Evolutionary conservation across 2,113 vertebrate species (phyloP), one percentile per base, ranked within the genome.

Genomic region (Rhynchopsitta pachyrhyncha): DNA sequence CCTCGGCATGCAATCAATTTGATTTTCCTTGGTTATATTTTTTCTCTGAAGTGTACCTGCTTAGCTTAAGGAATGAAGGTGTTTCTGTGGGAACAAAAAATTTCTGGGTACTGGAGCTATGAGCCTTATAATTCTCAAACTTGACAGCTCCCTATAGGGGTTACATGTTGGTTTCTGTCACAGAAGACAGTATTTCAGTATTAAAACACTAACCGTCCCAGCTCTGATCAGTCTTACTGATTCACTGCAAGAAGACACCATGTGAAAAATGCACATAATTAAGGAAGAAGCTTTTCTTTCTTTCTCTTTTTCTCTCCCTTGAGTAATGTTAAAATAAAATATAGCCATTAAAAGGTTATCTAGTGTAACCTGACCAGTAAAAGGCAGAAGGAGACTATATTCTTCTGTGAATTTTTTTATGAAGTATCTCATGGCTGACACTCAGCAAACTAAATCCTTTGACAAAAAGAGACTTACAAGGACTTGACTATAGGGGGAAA

Each of bases 381-480:
- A 97, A 92, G 90, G 82, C 95, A 94, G 88, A 95, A 92, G 94
- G 89, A 97, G 92, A 96, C 71, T 97, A 25, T 86, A 83, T 94
- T 97, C 95, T 95, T 96, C 75, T 97, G 94, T 95, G 94, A 93
- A 83, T 93, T 98, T 87, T 97, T 98, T 98, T 96, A 97, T 97
- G 96, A 98, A 98, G 91, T 96, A 96, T 93, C 96, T 98, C 84
- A 81, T 93, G 92, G 95, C 92, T 98, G 97, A 97, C 97, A 97
- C 97, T 98, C 95, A 97, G 92, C 92, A 96, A 98, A 96, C 96
- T 98, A 98, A 98, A 98, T 98, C 97, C 89, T 97, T 95, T 5
- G 37, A 98, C 95, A 97, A 97, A 94, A 74, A 96, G 97, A 98
- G 97, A 98, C 98, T 98, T 98, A 98, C 92, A 97, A 96, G 97